Conservation (phyloP, 2,797 vertebrate species). For the Miichthys miiuy region DNA sequence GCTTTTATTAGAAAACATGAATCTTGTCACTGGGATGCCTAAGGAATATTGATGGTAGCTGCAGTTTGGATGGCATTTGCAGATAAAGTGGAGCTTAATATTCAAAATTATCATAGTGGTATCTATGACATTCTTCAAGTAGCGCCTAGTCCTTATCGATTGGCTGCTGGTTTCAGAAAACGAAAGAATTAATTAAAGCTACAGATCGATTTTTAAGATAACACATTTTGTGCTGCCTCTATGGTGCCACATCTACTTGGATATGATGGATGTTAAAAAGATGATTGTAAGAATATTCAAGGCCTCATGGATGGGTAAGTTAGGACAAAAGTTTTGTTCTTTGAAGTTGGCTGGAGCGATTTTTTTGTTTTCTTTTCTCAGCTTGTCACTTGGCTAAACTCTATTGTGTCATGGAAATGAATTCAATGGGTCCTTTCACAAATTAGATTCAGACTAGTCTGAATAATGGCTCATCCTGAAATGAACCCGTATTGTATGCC, state of each 20-base stretch:
- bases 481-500: constrained; percentile 49
- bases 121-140: constrained; percentile 77
- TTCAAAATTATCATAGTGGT: constrained; percentile 81
- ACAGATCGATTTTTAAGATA: constrained; percentile 78
- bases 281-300: constrained; percentile 63
- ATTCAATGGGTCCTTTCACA: constrained; percentile 48
- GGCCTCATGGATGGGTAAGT: constrained; percentile 36
- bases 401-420: constrained; percentile 43
- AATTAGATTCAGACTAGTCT: constrained; percentile 57
- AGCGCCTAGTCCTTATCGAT: constrained; percentile 72
- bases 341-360: constrained; percentile 39
- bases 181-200: constrained; percentile 80
- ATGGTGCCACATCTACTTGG: constrained; percentile 63
- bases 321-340: constrained; percentile 54
- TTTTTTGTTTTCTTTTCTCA: constrained; percentile 42
- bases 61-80: constrained; percentile 73
- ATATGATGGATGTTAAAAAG: constrained; percentile 78
- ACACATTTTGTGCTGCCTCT: constrained; percentile 71
- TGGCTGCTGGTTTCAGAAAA: constrained; percentile 72
- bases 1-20: constrained; percentile 84
- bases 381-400: constrained; percentile 47
- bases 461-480: constrained; percentile 58
- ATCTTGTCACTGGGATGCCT: constrained; percentile 77
- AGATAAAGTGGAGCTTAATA: constrained; percentile 83
- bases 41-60: constrained; percentile 78